A percentile compares a stretch with the other conserved stretches of the same genome.
phyloP scores from a whole-genome alignment of 2,113 vertebrate species.

The Tympanuchus pallidicinctus region DNA sequence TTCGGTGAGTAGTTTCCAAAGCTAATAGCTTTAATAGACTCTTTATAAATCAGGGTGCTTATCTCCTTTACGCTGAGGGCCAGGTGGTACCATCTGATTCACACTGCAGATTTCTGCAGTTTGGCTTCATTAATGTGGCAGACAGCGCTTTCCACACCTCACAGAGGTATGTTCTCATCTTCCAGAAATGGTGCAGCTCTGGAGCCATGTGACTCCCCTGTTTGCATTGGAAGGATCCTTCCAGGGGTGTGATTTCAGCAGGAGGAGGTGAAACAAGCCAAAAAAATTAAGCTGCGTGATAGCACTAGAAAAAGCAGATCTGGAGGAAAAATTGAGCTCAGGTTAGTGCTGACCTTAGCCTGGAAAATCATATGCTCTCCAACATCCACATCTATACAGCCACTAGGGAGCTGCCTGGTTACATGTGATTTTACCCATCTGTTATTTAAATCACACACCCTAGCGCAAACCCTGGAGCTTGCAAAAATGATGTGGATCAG shows the following conservation, averaged over 20 bases:
- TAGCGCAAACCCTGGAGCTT: background rate
- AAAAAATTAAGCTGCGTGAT: background rate
- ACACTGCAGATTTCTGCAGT: background rate
- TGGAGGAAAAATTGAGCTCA: conserved; percentile 17
- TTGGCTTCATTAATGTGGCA: background rate
- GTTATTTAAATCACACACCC: background rate
- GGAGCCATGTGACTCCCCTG: background rate
- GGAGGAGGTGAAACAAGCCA: background rate
- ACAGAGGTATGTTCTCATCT: conserved; percentile 15
- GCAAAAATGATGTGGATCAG: background rate
- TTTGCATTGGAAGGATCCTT: background rate
- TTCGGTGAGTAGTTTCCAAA: background rate
- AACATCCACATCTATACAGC: conserved; percentile 16
- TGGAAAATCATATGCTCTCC: background rate
- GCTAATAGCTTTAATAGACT: background rate
- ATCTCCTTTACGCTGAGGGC: background rate
- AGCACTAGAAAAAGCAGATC: background rate
- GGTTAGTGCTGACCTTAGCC: conserved; percentile 24
- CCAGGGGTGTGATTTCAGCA: background rate
- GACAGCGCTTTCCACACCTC: conserved; percentile 39
- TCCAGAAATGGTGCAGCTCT: conserved; percentile 16
- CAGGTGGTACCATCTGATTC: background rate
- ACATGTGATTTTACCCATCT: conserved; percentile 40
- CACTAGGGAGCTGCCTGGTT: conserved; percentile 67
- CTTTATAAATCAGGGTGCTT: background rate